Percentiles rank a stretch among this genome's conserved stretches.
phyloP scores from a whole-genome alignment of 2,797 vertebrate genomes.

The Sebastes melanostomus region DNA sequence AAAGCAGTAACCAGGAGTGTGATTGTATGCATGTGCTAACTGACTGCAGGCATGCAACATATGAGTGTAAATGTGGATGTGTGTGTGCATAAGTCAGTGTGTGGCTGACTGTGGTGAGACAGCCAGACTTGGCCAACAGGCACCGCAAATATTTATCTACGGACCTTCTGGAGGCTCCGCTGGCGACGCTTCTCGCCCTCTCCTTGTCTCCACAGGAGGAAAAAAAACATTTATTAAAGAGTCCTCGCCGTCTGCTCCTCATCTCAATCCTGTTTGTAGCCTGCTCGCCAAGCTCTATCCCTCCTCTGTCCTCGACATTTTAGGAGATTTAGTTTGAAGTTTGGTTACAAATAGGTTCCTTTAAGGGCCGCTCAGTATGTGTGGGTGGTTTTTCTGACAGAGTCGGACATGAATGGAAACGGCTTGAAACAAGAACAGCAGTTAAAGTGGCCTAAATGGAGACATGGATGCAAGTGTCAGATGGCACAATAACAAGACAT shows the following conservation, averaged over 20 bases:
- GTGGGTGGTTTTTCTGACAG: background rate
- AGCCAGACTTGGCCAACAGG: constrained; percentile 39
- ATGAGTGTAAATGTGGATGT: background rate
- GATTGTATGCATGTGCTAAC: background rate
- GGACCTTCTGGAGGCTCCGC: constrained; percentile 33
- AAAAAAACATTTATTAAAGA: background rate
- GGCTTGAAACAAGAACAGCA: background rate
- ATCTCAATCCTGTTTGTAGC: background rate
- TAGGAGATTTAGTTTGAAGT: background rate
- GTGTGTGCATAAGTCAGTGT: background rate
- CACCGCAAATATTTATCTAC: constrained; percentile 76
- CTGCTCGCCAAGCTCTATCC: background rate
- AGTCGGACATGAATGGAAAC: background rate
- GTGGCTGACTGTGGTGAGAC: constrained; percentile 29
- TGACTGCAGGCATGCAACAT: background rate
- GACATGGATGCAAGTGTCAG: constrained; percentile 17
- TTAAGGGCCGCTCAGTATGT: background rate
- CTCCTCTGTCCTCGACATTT: background rate
- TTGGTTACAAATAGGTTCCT: background rate
- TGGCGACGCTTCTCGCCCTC: constrained; percentile 23
- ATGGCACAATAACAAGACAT: constrained; percentile 27
- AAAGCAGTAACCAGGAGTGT: background rate
- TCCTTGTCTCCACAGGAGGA: constrained; percentile 19
- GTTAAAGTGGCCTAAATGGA: background rate
- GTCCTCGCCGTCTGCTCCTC: background rate